Evolutionary conservation across 2,797 vertebrate genomes (phyloP), one percentile per base, ranked within the genome.

Genomic region (Sebastes vulpes): DNA sequence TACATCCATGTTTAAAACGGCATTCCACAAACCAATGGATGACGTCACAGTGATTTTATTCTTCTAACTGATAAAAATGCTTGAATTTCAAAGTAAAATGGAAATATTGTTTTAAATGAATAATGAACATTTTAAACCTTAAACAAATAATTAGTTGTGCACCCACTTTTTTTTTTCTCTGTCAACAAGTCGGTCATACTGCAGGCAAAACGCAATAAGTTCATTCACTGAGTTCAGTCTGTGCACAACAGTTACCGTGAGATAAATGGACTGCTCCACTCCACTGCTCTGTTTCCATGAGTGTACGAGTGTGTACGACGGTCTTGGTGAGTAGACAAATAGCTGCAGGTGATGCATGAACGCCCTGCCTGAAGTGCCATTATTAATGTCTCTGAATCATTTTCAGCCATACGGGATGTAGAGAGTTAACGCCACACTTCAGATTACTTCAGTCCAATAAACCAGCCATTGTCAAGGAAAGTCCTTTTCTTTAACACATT

Each of bases 381-480:
- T 74, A 69, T 79, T 68, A 57, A 84, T 56, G 16, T 42, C 3
- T 18, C n/a, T 52, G 29, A 72, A 69, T 65, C 4, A 23, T 52
- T 65, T n/a, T 28, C 42, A 78, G 69, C 16, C 38, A 10, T 18
- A 16, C 5, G 48, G 16, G 25, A 31, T 26, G 10, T 1, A 8
- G 10, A 50, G 52, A 73, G 81, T 58, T 57, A 72, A 57, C 23
- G 1, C 52, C 53, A 50, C 35, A 46, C 52, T 67, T 73, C 65
- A 58, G 21, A 79, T 86, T 64, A 71, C 48, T 81, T 75, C n/a
- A 63, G 69, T 77, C 48, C 71, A 84, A 79, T 76, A 79, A 77
- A 79, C 26, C 69, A 78, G 48, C 26, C 64, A 32, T 73, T 82
- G 52, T 78, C 63, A 35, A 35, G 38, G 20, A 79, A 83, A 87